Evolutionary conservation across 2,888 invertebrate genomes (phyloP), one percentile per base, ranked within the genome.

Genomic region (Sussaba pulchella): DNA sequence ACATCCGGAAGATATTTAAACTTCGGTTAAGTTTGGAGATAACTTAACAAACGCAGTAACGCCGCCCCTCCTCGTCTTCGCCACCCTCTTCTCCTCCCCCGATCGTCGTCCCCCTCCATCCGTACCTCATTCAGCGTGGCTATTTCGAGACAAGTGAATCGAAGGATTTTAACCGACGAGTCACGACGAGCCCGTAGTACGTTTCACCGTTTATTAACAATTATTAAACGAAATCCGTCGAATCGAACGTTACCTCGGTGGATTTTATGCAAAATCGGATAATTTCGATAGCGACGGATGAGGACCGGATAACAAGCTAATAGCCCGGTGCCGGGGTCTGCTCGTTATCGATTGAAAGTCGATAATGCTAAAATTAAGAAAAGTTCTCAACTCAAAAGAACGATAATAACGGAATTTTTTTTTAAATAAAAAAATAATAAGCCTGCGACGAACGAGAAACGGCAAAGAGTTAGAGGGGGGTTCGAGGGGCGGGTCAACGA

Each of bases 1-100:
- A 91, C 91, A 90, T 92, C 92, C 91, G 91, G 90, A 86, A 88
- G 88, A 89, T 89, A 90, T 91, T 91, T 91, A 91, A 91, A 89
- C 89, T 85, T 83, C 83, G 86, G 86, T 88, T 88, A 61, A 52
- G 72, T 61, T 72, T 52, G 52, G 52, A 21, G 67, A 67, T 78
- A 78, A 72, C 61, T 69, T 76, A 45, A 72, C 45, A 69, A 78
- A 73, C 50, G 64, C 52, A 39, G 19, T 31, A 8, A 21, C 17
- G 36, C 45, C 2, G 14, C 21, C n/a, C 39, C 24, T 36, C 54
- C 19, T 57, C 36, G 36, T 21, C 39, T 6, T 9, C 39, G n/a
- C 61, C 26, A 2, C n/a, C 31, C 41, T 47, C 19, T 4, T 19
- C 6, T 5, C 2, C 6, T 5, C 31, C 6, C 31, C 6, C 6